Evolutionary conservation across 2,113 vertebrate species (phyloP), one percentile per base, ranked within the genome.

Genomic region (Oryzias woworae): DNA sequence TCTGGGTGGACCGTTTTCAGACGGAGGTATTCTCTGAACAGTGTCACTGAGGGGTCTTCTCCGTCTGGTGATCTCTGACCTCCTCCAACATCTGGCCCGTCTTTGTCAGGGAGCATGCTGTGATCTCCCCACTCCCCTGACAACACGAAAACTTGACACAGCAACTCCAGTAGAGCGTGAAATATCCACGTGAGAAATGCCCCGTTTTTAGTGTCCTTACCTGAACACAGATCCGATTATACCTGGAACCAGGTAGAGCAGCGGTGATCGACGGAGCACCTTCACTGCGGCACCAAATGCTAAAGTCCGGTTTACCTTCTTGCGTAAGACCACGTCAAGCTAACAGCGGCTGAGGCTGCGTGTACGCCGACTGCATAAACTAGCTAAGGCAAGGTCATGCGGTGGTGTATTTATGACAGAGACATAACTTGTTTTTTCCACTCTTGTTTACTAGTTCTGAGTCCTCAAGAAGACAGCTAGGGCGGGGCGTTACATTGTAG

Each of bases 11-110:
- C 92, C 0, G 96, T 98, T 71, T 78, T 90, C 15, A 99, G 92
- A 31, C 91, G 93, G 61, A 99, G 92, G 79, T 97, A 98, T 48
- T 93, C 92, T 66, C 95, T 94, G 86, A 99, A 98, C 31, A 96
- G 93, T 0, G 86, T 88, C 67, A 98, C 96, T 0, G 96, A 93
- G 4, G 93, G 90, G 60, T 98, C 92, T 72, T 98, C 96, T 1
- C 59, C 42, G 1, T 45, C 66, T 0, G 70, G n/a, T 17, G 17
- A 58, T 26, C 66, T 69, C 45, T 75, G 84, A 12, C 83, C 75
- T 0, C 88, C 87, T 58, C 75, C 82, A 12, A 44, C 67, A 18
- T 31, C 78, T 13, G 78, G 78, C 47, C 85, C 87, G 16, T 92
- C 90, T 81, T 92, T 92, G 75, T 92, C 91, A 53, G 92, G 91